These are phyloP conservation scores for Agrochola circellaris DNA, from an alignment of 2,888 invertebrate genomes.

Conservation along the genomic window DNA sequence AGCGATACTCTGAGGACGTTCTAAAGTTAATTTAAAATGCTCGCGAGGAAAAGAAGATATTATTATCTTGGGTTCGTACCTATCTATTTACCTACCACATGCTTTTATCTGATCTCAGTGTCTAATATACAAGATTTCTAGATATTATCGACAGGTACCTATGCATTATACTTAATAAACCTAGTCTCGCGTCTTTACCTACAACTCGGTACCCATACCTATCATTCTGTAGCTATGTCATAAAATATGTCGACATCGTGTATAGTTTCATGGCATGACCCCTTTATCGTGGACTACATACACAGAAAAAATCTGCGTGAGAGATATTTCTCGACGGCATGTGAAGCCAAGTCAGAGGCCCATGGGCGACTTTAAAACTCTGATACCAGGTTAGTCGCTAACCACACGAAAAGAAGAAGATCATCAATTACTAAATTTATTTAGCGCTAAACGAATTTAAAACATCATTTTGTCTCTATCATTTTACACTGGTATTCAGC, in stretches of 20 bases:
- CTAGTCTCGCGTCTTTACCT: neutral
- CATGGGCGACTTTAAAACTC: too few relatives aligned
- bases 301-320: too few relatives aligned
- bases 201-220: neutral
- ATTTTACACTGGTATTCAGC: too few relatives aligned
- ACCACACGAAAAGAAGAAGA: too few relatives aligned
- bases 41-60: slow-evolving; percentile 59
- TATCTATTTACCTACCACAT: neutral
- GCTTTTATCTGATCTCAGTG: neutral
- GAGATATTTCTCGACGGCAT: too few relatives aligned
- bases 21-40: slow-evolving; percentile 42
- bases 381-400: too few relatives aligned
- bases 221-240: neutral
- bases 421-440: too few relatives aligned
- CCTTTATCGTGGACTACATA: too few relatives aligned
- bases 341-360: too few relatives aligned
- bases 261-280: neutral
- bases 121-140: neutral
- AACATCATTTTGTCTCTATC: too few relatives aligned
- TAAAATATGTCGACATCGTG: neutral
- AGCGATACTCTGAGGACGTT: neutral
- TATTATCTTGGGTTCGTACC: slow-evolving; percentile 44
- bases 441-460: too few relatives aligned
- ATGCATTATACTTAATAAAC: neutral
- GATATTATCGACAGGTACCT: neutral